Evolutionary conservation across 2,888 invertebrate species (phyloP), one percentile per base, ranked within the genome.

Genomic region (Meandrusa payeni): DNA sequence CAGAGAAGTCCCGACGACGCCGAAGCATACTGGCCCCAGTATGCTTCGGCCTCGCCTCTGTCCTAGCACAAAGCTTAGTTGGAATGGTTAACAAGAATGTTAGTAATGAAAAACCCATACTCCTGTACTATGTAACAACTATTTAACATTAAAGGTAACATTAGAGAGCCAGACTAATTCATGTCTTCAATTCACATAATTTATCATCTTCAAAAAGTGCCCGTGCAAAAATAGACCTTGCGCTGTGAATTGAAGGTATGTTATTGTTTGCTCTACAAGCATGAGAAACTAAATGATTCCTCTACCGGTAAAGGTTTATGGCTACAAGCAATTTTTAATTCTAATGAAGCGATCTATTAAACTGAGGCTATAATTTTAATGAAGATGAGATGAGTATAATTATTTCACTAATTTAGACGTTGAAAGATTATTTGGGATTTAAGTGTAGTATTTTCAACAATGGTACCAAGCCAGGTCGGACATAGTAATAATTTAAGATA

Each of bases 221-320:
- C 53, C 50, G 72, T 76, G 74, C 69, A 54, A 62, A 55, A 58
- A 61, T 63, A 54, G 47, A 71, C 48, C 51, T 54, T 57, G 55
- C 55, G 57, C 50, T 59, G 83, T 85, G 87, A 86, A 87, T 86
- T 86, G 86, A 86, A 85, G 86, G 76, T 81, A 86, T 77, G 80
- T 80, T 69, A 65, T 59, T 55, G 56, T 64, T 78, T 67, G 86
- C 87, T 83, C 85, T 85, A 83, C 59, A 85, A 87, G 86, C 86
- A 68, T 77, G 82, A 80, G 61, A 71, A n/a, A 68, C 83, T 83
- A 82, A 51, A 70, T 75, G 73, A 55, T 27, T 33, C 24, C 28
- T 42, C 54, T 55, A 54, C 31, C 23, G 46, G 54, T 49, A 50
- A 46, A 41, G 48, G 47, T 41, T 41, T 33, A 53, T 64, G 63